A percentile compares a stretch with the other conserved stretches of the same genome.
phyloP scores from a whole-genome alignment of 2,888 invertebrate species.

The Mesorhabditis spiculigera region DNA sequence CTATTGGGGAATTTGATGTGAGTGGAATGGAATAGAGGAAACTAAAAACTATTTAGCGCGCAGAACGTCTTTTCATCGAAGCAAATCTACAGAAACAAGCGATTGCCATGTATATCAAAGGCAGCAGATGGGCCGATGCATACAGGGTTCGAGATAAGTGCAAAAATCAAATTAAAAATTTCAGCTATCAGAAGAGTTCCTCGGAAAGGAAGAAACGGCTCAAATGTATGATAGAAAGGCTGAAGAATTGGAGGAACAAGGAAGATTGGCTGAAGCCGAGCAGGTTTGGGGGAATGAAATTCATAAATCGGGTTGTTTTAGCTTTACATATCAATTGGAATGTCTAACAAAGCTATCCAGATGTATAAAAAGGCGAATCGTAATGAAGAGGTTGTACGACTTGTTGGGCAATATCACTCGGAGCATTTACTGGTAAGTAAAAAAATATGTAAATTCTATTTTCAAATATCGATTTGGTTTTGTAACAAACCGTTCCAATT shows the following conservation, averaged over 20 bases:
- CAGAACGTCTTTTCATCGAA: conserved; percentile 79
- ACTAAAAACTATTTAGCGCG: no score
- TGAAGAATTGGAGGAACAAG: conserved; percentile 74
- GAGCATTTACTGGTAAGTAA: conserved; percentile 69
- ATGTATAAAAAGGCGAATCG: conserved; percentile 89
- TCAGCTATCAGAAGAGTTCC: conserved; percentile 63
- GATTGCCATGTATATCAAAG: conserved; percentile 81
- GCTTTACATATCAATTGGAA: conserved; percentile 77
- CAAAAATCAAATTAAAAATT: conserved; percentile 11
- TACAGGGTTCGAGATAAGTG: conserved; percentile 68
- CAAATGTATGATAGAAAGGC: conserved; percentile 82
- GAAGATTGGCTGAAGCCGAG: conserved; percentile 81
- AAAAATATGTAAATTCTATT: conserved; percentile 2
- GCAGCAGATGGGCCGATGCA: conserved; percentile 78
- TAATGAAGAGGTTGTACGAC: conserved; percentile 80
- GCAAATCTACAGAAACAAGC: conserved; percentile 81
- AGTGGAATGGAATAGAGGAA: no score
- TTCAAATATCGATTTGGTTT: background rate
- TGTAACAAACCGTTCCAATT: no score
- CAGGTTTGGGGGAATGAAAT: conserved; percentile 61
- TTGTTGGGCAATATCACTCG: conserved; percentile 82
- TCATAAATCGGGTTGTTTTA: conserved; percentile 13
- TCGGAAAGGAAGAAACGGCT: conserved; percentile 65
- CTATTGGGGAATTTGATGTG: conserved; percentile 75
- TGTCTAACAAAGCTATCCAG: conserved; percentile 88